Percentiles rank a stretch among this genome's conserved stretches.
phyloP scores from a whole-genome alignment of 1,140 invertebrate species.

The Drosophila punjabiensis region DNA sequence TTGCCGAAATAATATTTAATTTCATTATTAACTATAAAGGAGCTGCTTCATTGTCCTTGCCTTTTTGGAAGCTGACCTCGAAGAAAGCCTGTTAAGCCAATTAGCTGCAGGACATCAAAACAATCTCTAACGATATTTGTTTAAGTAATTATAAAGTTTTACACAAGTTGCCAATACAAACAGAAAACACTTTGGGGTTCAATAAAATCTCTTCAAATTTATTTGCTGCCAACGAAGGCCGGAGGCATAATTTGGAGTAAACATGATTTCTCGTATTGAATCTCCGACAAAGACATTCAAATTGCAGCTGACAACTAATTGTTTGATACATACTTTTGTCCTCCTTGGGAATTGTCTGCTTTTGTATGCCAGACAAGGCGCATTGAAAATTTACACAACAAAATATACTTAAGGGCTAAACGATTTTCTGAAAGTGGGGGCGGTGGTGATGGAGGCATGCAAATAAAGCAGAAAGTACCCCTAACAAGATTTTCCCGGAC shows the following conservation, averaged over 20 bases:
- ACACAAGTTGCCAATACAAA: conserved; percentile 9
- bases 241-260: conserved; percentile 17
- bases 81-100: background rate
- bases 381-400: conserved; percentile 75
- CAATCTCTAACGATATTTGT: conserved; percentile 10
- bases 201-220: conserved; percentile 4
- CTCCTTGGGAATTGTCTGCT: conserved; percentile 35
- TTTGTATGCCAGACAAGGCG: conserved; percentile 64
- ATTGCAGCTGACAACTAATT: conserved; percentile 42
- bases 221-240: background rate
- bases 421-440: conserved; percentile 37
- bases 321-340: conserved; percentile 44
- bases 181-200: conserved; percentile 13
- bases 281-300: conserved; percentile 22
- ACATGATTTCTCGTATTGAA: conserved; percentile 31
- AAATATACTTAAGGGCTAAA: conserved; percentile 61
- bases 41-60: background rate
- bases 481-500: conserved; percentile 74
- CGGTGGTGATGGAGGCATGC: conserved; percentile 19
- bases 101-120: conserved; percentile 18
- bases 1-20: conserved; percentile 24
- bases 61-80: background rate
- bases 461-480: conserved; percentile 55
- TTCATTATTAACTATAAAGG: conserved; percentile 6
- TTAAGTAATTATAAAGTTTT: conserved; percentile 18